A percentile compares a stretch with the other conserved stretches of the same genome.
Evolutionary conservation across 1,140 invertebrate genomes (phyloP).

Genomic region (Harpegnathos saltator): DNA sequence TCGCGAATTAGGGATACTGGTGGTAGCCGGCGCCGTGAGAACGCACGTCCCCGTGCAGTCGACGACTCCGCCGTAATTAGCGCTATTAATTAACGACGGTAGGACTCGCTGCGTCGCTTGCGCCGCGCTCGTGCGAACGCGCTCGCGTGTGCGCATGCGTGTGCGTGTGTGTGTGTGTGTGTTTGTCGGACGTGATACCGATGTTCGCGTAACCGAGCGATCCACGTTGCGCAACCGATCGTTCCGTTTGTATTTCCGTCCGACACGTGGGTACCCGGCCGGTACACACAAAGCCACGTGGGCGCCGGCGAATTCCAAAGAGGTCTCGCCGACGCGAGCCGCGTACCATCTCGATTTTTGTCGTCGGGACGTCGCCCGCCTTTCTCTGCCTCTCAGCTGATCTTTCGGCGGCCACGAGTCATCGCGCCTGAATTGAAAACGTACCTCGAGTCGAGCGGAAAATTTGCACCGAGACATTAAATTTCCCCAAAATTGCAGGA

Average conservation of each 20-base stretch:
- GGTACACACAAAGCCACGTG: constrained; percentile 62
- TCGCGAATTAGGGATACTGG: constrained; percentile 35
- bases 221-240: constrained; percentile 57
- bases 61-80: constrained; percentile 19
- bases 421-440: too few species aligned
- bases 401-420: constrained; percentile 5
- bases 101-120: not conserved
- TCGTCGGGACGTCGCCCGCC: constrained; percentile 17
- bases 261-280: constrained; percentile 34
- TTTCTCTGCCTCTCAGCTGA: constrained; percentile 42
- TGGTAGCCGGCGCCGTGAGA: not conserved
- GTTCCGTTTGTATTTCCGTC: constrained; percentile 42
- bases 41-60: not conserved
- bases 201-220: not conserved
- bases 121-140: too few species aligned
- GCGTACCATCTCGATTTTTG: constrained; percentile 63
- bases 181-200: constrained; percentile 31
- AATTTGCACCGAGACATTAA: too few species aligned
- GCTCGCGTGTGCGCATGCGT: too few species aligned
- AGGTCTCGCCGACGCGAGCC: constrained; percentile 39
- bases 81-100: constrained; percentile 37
- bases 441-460: too few species aligned
- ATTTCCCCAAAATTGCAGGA: too few species aligned
- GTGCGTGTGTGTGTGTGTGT: not conserved
- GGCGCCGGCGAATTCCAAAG: constrained; percentile 66